Base-by-base conservation (phyloP, 1,140 invertebrate species). In the Subanguina moxae region DNA sequence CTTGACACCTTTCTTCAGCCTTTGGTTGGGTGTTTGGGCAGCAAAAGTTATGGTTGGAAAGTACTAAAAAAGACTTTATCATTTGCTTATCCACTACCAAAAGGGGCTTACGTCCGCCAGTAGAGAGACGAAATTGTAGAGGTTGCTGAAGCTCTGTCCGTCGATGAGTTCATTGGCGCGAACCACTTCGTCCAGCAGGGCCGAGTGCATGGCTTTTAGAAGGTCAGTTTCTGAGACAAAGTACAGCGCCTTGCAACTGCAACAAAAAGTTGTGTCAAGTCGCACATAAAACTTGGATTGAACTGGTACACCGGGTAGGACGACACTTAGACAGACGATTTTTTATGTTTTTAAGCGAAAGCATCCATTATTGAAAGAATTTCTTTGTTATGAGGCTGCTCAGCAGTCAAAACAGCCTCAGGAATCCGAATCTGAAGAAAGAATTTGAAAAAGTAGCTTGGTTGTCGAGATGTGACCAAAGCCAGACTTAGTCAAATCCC, bases 221-320 rank as follows among this genome's bases (percentile, higher is more conserved):
- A 82, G 78, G 52, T 82, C 80, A 9, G 80, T 82, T 48, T 82
- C 80, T 13, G 80, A 82, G 13, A 76, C 80, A 70, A 74, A 82
- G 66, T 82, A 82, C 58, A 82, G 45, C 15, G 46, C 38, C 56
- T 72, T 71, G 27, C 69, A 71, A 1, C 69, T 71, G n/a, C n/a
- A n/a, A n/a, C n/a, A n/a, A n/a, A n/a, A n/a, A n/a, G n/a, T n/a
- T n/a, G n/a, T n/a, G n/a, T n/a, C n/a, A n/a, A n/a, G n/a, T n/a
- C n/a, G n/a, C n/a, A n/a, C n/a, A n/a, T n/a, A n/a, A n/a, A n/a
- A n/a, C n/a, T n/a, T n/a, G n/a, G n/a, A n/a, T n/a, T n/a, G n/a
- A n/a, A n/a, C n/a, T n/a, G n/a, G n/a, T n/a, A n/a, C n/a, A n/a
- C n/a, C n/a, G n/a, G n/a, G n/a, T n/a, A n/a, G n/a, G n/a, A n/a